phyloP scores from a whole-genome alignment of 1,140 invertebrate genomes.

The Brachionus rubens region DNA sequence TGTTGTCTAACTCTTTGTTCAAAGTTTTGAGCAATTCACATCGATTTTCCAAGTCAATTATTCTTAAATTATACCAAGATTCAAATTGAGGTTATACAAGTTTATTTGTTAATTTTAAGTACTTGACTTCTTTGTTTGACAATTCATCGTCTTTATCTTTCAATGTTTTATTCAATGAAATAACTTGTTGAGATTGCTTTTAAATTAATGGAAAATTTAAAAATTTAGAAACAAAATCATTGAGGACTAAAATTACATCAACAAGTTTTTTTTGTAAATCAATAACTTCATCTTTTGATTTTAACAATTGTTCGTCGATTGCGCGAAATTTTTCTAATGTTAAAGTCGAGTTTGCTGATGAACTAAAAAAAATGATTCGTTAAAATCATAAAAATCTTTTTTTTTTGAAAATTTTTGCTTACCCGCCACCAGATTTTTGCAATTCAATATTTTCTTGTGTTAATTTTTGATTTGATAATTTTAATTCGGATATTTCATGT shows the following conservation, averaged over 20 bases:
- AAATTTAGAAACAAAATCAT: not conserved
- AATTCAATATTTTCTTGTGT: conserved; percentile 36
- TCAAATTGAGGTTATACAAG: not conserved
- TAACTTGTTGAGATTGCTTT: conserved; percentile 80
- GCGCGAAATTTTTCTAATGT: not conserved
- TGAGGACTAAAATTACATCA: conserved; percentile 7
- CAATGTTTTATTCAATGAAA: conserved; percentile 78
- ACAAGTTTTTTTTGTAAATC: conserved; percentile 29
- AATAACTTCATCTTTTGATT: conserved; percentile 40
- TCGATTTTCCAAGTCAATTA: conserved; percentile 71
- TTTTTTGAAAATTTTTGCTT: too few species aligned
- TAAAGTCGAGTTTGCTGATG: not conserved
- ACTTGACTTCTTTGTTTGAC: conserved; percentile 72
- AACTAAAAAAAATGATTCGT: not conserved
- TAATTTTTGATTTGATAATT: conserved; percentile 30
- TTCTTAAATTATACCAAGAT: conserved; percentile 60
- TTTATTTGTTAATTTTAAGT: too few species aligned
- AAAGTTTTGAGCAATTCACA: conserved; percentile 60
- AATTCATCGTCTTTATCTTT: conserved; percentile 79
- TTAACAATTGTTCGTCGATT: conserved; percentile 37
- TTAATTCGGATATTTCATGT: conserved; percentile 18
- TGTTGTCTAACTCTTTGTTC: conserved; percentile 53
- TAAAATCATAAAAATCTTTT: too few species aligned
- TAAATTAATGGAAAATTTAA: not conserved
- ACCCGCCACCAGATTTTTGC: too few species aligned